Percentiles rank a stretch among this genome's conserved stretches.
These are phyloP conservation scores for Hipparchia semele DNA, from an alignment of 2,888 invertebrate species.

Conservation along the genomic window DNA sequence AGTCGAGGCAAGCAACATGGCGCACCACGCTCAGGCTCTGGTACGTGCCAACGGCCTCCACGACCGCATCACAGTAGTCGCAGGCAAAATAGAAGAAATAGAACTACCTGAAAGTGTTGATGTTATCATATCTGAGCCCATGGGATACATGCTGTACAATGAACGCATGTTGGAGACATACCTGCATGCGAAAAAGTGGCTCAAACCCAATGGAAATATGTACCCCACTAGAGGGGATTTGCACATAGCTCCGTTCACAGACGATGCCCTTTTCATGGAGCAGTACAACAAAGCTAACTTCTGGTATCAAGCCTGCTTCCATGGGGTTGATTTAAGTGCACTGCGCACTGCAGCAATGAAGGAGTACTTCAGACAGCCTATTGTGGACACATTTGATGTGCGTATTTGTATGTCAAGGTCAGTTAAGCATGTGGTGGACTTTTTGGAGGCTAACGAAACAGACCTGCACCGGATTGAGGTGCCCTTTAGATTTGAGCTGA, in stretches of 20 bases:
- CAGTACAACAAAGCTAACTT: slow-evolving; percentile 99
- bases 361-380: slow-evolving; percentile 98
- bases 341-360: slow-evolving; percentile 97
- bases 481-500: slow-evolving; percentile 95
- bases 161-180: slow-evolving; percentile 99
- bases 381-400: slow-evolving; percentile 99
- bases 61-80: slow-evolving; percentile 94
- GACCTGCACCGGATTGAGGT: slow-evolving; percentile 98
- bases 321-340: slow-evolving; percentile 97
- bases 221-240: slow-evolving; percentile 98
- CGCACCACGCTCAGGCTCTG: slow-evolving; percentile 95
- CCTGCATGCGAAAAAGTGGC: slow-evolving; percentile 99
- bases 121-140: slow-evolving; percentile 98
- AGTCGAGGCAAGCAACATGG: slow-evolving; percentile 99
- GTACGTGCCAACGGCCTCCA: slow-evolving; percentile 95
- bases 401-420: slow-evolving; percentile 98
- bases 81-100: slow-evolving; percentile 99
- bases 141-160: slow-evolving; percentile 99
- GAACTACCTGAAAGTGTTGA: slow-evolving; percentile 97
- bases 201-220: slow-evolving; percentile 97
- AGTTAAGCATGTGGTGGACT: slow-evolving; percentile 96
- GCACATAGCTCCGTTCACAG: slow-evolving; percentile 98
- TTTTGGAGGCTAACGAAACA: slow-evolving; percentile 94
- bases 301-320: slow-evolving; percentile 99
- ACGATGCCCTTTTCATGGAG: slow-evolving; percentile 98